Evolutionary conservation across 2,888 invertebrate genomes (phyloP).

Genomic region (Tipula helvola): DNA sequence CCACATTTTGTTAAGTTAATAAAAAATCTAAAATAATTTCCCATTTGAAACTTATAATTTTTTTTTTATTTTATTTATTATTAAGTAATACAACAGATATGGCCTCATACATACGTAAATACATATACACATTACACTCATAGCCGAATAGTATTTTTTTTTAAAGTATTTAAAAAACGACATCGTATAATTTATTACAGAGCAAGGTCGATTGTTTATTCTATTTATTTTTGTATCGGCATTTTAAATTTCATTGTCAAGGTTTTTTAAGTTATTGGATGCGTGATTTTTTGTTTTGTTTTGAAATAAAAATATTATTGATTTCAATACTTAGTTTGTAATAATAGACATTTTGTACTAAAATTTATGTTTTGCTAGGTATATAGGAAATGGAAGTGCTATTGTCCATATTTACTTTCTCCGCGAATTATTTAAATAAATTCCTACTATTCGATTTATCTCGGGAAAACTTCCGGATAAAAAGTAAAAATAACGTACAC

Average conservation of each 20-base stretch:
- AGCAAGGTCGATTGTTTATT: conserved; percentile 8
- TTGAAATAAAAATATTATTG: neutral
- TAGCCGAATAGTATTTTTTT: neutral
- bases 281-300: neutral
- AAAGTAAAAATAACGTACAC: no score
- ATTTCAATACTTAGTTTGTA: neutral
- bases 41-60: neutral
- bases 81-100: neutral
- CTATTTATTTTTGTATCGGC: neutral
- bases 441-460: no score
- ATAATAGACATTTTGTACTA: neutral
- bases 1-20: neutral
- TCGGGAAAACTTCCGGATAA: no score
- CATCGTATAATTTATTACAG: conserved; percentile 8
- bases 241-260: neutral
- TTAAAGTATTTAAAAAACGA: neutral
- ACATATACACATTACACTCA: neutral
- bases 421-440: no score
- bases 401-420: no score
- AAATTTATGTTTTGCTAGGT: neutral
- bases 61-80: neutral
- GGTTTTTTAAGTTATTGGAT: neutral
- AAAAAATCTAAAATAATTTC: neutral
- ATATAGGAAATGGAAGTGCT: no score
- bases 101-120: neutral